Percentiles rank a stretch among this genome's conserved stretches.
Evolutionary conservation across 1,140 invertebrate species (phyloP).

Genomic region (Drosophila kikkawai): DNA sequence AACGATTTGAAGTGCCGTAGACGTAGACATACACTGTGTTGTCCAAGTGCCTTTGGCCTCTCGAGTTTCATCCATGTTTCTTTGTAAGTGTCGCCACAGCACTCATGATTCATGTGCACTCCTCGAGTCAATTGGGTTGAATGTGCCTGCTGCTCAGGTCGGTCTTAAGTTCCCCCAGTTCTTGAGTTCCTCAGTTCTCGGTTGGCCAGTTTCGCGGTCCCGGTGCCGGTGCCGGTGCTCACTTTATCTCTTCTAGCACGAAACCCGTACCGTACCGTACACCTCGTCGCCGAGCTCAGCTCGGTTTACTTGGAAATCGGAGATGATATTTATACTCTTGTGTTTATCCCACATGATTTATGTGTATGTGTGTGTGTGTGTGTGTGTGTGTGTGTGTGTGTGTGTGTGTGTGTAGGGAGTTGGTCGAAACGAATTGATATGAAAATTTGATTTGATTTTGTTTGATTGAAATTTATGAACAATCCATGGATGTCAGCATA

Average conservation of each 20-base stretch:
- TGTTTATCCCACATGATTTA: slow-evolving; percentile 45
- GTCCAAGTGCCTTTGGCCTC: slow-evolving; percentile 34
- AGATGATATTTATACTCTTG: slow-evolving; percentile 48
- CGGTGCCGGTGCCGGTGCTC: neutral
- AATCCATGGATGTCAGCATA: slow-evolving; percentile 26
- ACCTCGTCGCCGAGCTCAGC: slow-evolving; percentile 4
- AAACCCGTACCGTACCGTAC: slow-evolving; percentile 4
- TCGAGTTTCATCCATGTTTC: slow-evolving; percentile 45
- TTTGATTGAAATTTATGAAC: slow-evolving; percentile 48
- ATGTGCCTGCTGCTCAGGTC: slow-evolving; percentile 21
- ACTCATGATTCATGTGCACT: slow-evolving; percentile 38
- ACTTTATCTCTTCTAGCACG: slow-evolving; percentile 5
- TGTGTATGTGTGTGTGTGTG: neutral
- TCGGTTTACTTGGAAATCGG: slow-evolving; percentile 46
- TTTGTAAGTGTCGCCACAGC: slow-evolving; percentile 46
- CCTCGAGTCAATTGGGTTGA: slow-evolving; percentile 44
- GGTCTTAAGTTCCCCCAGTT: slow-evolving; percentile 9
- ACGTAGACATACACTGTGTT: neutral
- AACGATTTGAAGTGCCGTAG: slow-evolving; percentile 30
- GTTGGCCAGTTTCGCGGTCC: slow-evolving; percentile 18
- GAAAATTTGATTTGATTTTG: slow-evolving; percentile 46
- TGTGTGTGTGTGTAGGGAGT: neutral
- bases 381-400: neutral
- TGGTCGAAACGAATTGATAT: slow-evolving; percentile 31
- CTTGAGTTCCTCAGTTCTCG: slow-evolving; percentile 7